These are phyloP conservation scores for Choristoneura fumiferana DNA, from an alignment of 1,140 invertebrate genomes.

Conservation along the genomic window DNA sequence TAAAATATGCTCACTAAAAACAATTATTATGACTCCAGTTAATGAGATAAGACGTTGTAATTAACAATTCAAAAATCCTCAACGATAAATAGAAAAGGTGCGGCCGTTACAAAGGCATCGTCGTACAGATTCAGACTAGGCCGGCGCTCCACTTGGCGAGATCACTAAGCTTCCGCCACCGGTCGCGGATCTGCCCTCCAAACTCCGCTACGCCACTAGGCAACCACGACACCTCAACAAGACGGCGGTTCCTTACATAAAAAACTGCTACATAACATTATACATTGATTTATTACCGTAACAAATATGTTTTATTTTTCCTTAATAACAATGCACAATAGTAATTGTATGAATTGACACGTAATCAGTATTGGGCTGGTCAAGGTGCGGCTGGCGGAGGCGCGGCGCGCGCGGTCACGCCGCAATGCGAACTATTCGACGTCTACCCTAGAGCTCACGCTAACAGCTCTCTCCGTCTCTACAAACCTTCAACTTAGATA, in stretches of 20 bases:
- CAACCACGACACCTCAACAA: constrained; percentile 48
- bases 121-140: neutral
- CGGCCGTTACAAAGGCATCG: neutral
- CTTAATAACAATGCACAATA: constrained; percentile 72
- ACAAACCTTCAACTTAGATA: constrained; percentile 46
- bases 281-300: constrained; percentile 60
- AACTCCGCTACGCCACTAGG: constrained; percentile 42
- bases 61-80: constrained; percentile 48
- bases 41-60: constrained; percentile 59
- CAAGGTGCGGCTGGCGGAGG: constrained; percentile 6
- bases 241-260: constrained; percentile 54
- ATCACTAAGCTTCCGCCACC: too few species aligned
- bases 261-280: constrained; percentile 69
- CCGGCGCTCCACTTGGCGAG: too few species aligned
- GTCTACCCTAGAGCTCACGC: constrained; percentile 19
- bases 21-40: constrained; percentile 64
- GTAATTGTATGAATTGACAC: constrained; percentile 75
- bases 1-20: constrained; percentile 70
- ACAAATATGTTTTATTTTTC: constrained; percentile 63
- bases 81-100: constrained; percentile 37
- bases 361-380: constrained; percentile 43
- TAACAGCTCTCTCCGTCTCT: constrained; percentile 24
- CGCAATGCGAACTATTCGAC: constrained; percentile 1
- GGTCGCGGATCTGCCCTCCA: too few species aligned
- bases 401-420: constrained; percentile 14